Percentiles rank a stretch among this genome's conserved stretches.
phyloP scores from a whole-genome alignment of 2,888 invertebrate species.

The Augochlorella aurata region DNA sequence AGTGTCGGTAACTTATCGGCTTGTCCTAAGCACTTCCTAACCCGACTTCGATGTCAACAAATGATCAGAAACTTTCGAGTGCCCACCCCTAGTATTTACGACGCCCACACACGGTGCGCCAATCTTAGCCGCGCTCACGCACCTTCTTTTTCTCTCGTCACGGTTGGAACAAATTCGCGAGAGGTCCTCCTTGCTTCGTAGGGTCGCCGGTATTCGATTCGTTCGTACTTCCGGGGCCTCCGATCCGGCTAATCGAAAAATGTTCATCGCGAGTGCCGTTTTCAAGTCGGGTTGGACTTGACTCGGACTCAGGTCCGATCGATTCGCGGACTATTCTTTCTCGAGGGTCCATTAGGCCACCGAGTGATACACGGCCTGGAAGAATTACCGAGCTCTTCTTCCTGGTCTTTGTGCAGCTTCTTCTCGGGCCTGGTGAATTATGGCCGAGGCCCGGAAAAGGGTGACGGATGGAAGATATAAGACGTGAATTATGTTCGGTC shows the following conservation, averaged over 20 bases:
- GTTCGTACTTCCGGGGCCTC: not conserved
- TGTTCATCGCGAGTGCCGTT: not conserved
- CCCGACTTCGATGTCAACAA: no score
- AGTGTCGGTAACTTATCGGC: no score
- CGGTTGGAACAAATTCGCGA: constrained; percentile 38
- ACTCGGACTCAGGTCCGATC: not conserved
- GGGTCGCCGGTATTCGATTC: not conserved
- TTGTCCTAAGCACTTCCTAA: no score
- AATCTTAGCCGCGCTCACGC: constrained; percentile 53
- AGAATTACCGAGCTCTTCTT: constrained; percentile 15
- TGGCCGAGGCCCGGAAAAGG: constrained; percentile 7
- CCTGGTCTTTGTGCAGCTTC: constrained; percentile 19
- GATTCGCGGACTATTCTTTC: constrained; percentile 10
- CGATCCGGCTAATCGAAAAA: not conserved
- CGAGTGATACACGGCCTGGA: constrained; percentile 8
- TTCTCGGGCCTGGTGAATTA: constrained; percentile 5
- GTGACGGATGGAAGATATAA: constrained; percentile 17
- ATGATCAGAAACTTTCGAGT: no score
- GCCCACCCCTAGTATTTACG: constrained; percentile 37
- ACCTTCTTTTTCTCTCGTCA: constrained; percentile 17
- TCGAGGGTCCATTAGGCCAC: constrained; percentile 18
- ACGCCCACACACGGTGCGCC: constrained; percentile 60
- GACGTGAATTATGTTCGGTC: constrained; percentile 17
- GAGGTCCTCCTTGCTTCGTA: not conserved
- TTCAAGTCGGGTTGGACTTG: not conserved